Base-by-base conservation (phyloP, 2,797 vertebrate species). In the Bovichtus variegatus region DNA sequence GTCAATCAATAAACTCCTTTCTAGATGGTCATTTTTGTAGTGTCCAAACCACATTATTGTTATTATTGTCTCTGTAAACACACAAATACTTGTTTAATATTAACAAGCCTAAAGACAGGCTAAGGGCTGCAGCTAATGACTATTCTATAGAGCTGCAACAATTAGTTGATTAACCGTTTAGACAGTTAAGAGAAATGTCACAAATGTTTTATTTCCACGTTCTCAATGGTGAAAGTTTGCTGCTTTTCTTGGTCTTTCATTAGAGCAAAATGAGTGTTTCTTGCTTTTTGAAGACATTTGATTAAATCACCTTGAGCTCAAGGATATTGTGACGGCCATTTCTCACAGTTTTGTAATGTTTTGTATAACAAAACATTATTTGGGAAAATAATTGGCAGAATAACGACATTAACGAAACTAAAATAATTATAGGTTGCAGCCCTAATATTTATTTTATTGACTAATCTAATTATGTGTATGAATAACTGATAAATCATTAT, bases 131-230 rank as follows among this genome's bases (percentile, higher is more conserved):
- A 36, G 38, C 54, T 36, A 41, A 57, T 40, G 4, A 41, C 57
- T 41, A 31, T 25, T 64, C 70, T 18, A 47, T 25, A 16, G 7
- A 18, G 36, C 21, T 46, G 8, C 23, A 49, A 34, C 15, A 50
- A 21, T 43, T 18, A 27, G 18, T 25, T 43, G 7, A 54, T 43
- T 38, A 25, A 64, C 15, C 2, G 2, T 8, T 31, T 12, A 31
- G 7, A 9, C 11, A 0, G 21, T 9, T 2, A 0, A 29, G 15
- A 50, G 9, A n/a, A n/a, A n/a, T n/a, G n/a, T n/a, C n/a, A n/a
- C n/a, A n/a, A n/a, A n/a, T 38, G 21, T 2, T 61, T 10, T 21
- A 27, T 36, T n/a, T 54, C 4, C 7, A 25, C 27, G 15, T 51
- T 2, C 5, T 29, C 0, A 27, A 38, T 50, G 19, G 1, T 36